Base-by-base conservation (phyloP, 2,113 vertebrate species). In the Struthidea cinerea region DNA sequence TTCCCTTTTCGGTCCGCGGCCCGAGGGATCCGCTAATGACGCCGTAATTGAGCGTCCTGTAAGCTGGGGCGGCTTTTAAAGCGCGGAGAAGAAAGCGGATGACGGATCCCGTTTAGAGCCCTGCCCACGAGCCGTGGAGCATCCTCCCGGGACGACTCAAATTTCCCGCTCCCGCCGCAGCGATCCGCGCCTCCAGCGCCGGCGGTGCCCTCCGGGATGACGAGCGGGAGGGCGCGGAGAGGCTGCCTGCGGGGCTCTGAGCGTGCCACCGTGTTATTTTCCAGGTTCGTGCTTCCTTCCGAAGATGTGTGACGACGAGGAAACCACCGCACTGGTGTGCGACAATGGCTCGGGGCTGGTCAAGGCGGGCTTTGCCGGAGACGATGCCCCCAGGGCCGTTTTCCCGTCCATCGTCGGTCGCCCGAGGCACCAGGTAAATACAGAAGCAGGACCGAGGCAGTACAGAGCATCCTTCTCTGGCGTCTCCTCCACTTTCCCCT, bases 401-500 rank as follows among this genome's bases (percentile, higher is more conserved):
- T 99, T 99, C 97, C 99, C 99, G 6, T 99, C 99, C 97, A 99
- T 99, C 89, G 99, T 99, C 33, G 99, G 99, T 84, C 99, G 99
- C 96, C 99, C 99, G 47, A 98, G 99, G 96, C 99, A 99, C 96
- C 99, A 99, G 99, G 99, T 99, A 96, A 93, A 26, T 4, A 10
- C 1, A 15, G 13, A 57, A 16, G 13, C 47, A 24, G 59, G 27
- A 42, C 14, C 1, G 26, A 8, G 49, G 24, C 68, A 19, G 67
- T 33, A 47, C 12, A 7, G 18, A 71, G 12, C 35, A 16, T 30
- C 23, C 6, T 3, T 24, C 57, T 55, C 15, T 27, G 32, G 7
- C 24, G 3, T 16, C 4, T 2, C 47, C 16, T 41, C 10, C 27
- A 2, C 37, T 30, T 37, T 2, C 8, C 9, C 4, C 9, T 83